Conservation (phyloP, 2,113 vertebrate genomes). For the Albula goreensis region DNA sequence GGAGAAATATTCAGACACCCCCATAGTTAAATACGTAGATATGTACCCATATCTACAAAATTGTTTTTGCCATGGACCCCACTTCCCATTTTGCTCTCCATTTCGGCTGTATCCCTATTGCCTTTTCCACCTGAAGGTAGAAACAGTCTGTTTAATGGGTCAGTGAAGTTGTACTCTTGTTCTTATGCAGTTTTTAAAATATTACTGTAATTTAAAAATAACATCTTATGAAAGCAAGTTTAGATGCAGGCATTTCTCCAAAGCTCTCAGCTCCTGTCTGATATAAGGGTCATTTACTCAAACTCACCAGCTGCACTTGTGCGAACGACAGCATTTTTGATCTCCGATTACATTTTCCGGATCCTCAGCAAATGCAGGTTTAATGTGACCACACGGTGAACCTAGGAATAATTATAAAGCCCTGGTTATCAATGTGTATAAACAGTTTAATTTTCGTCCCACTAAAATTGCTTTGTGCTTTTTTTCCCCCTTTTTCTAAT, state of each 20-base stretch:
- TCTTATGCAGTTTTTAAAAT: too few relatives aligned
- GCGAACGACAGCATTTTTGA: constrained; percentile 10
- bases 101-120: too few relatives aligned
- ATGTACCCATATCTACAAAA: too few relatives aligned
- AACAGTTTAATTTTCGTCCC: constrained; percentile 37
- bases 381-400: constrained; percentile 40
- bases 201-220: too few relatives aligned
- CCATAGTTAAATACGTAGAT: too few relatives aligned
- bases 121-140: too few relatives aligned
- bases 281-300: not conserved
- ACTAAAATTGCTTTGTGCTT: constrained; percentile 15
- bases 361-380: constrained; percentile 39
- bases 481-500: constrained; percentile 28
- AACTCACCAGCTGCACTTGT: not conserved
- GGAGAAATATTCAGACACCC: too few relatives aligned
- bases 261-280: not conserved
- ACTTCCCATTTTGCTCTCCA: too few relatives aligned
- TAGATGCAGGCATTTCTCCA: not conserved
- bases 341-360: constrained; percentile 20
- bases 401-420: constrained; percentile 37
- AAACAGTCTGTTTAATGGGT: too few relatives aligned
- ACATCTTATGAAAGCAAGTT: not conserved
- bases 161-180: too few relatives aligned
- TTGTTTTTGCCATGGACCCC: too few relatives aligned
- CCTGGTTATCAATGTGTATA: constrained; percentile 42